Percentiles rank a stretch among this genome's conserved stretches.
These are phyloP conservation scores for Meiosimyza decipiens DNA, from an alignment of 2,888 invertebrate genomes.

Conservation along the genomic window DNA sequence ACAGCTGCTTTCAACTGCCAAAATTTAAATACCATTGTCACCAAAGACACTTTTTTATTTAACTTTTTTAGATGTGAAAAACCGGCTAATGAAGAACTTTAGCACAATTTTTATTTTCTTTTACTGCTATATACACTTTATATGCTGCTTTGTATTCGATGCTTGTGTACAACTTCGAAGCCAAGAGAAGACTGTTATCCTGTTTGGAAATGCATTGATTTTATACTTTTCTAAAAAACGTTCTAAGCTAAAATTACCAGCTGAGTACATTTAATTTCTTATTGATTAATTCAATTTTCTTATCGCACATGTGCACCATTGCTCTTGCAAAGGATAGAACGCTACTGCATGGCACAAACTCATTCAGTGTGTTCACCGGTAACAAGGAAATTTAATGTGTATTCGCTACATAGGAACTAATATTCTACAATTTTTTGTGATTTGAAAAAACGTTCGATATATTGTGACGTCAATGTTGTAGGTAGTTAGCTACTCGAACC, in stretches of 20 bases:
- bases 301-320: slow-evolving; percentile 51
- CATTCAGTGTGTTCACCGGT: no score
- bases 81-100: slow-evolving; percentile 3
- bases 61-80: neutral
- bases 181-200: slow-evolving; percentile 43
- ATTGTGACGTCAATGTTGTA: no score
- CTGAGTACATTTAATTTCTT: slow-evolving; percentile 43
- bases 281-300: slow-evolving; percentile 48
- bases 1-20: slow-evolving; percentile 53
- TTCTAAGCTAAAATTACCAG: slow-evolving; percentile 16
- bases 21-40: slow-evolving; percentile 49
- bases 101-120: neutral
- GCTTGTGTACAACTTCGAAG: slow-evolving; percentile 27
- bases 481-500: no score
- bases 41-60: neutral
- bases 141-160: neutral
- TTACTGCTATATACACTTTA: neutral
- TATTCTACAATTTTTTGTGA: no score
- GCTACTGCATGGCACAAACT: neutral
- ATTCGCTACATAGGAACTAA: no score
- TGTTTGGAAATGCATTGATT: slow-evolving; percentile 30
- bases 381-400: no score
- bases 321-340: slow-evolving; percentile 28
- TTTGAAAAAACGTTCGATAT: no score
- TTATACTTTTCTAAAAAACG: slow-evolving; percentile 41